These are phyloP conservation scores for Scaptomyza cyrtandrae DNA, from an alignment of 2,888 invertebrate species.

Conservation along the genomic window DNA sequence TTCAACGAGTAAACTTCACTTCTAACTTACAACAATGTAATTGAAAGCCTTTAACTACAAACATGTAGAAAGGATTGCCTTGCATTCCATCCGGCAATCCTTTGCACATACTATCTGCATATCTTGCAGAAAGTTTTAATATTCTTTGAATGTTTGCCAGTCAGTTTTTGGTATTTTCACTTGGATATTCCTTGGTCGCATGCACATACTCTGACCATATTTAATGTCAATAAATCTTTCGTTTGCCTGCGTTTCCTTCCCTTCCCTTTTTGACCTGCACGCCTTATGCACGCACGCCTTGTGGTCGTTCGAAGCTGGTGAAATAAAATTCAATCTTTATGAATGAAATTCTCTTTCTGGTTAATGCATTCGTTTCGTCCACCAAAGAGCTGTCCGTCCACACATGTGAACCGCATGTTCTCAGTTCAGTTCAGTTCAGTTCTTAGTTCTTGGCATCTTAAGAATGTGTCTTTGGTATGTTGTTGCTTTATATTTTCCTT, in stretches of 20 bases:
- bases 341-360: constrained; percentile 63
- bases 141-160: constrained; percentile 18
- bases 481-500: constrained; percentile 12
- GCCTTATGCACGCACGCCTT: constrained; percentile 53
- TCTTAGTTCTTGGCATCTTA: constrained; percentile 28
- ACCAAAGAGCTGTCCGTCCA: constrained; percentile 31
- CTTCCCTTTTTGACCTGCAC: constrained; percentile 15
- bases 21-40: neutral
- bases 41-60: neutral
- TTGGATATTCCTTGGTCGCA: constrained; percentile 38
- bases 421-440: constrained; percentile 14
- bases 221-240: constrained; percentile 60
- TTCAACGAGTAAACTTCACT: neutral
- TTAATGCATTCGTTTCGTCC: constrained; percentile 64
- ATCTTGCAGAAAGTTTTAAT: constrained; percentile 31
- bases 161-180: constrained; percentile 26
- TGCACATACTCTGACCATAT: constrained; percentile 36
- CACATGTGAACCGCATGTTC: constrained; percentile 69
- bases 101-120: constrained; percentile 1
- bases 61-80: neutral
- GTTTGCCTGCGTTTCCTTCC: constrained; percentile 7
- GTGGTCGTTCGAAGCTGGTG: constrained; percentile 45
- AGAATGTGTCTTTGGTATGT: constrained; percentile 22
- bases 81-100: constrained; percentile 8
- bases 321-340: constrained; percentile 67